Base-by-base conservation (phyloP, 2,797 vertebrate genomes). In the Aeoliscus strigatus region DNA sequence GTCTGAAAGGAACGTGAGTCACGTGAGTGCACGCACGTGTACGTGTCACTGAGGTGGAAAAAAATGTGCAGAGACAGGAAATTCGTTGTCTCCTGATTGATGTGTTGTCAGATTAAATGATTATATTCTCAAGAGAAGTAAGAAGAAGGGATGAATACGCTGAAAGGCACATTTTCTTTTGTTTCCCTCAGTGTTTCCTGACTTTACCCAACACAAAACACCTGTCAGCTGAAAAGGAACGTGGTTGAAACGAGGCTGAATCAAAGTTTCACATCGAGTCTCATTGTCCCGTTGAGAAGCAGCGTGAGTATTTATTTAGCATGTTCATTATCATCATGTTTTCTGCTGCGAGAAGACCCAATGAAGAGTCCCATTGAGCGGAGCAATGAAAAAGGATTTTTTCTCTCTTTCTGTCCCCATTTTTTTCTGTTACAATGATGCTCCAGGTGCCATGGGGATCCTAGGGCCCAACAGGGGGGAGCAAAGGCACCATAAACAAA, bases 361-460 rank as follows among this genome's bases (percentile, higher is more conserved):
- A 82, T 80, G 75, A 80, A 80, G 82, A 80, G 70, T 80, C 83
- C 84, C 62, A 82, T 87, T 86, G 83, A 89, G 68, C 15, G 62
- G 54, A 57, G 66, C 79, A 83, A 84, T 87, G 37, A 87, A 88
- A 88, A 88, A 84, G 73, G 70, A 70, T 41, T 67, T 66, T 73
- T 73, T 75, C 68, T 74, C 66, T 77, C 78, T 80, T 82, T 86
- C 74, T 87, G 55, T 85, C 77, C 80, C 75, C 74, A 79, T 85
- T 88, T 87, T 88, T 88, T 88, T 88, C 86, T 84, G 87, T 88
- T 89, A 89, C 88, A 91, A 90, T 88, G 86, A 89, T 90, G 85
- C 81, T 88, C 88, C 89, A 91, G 89, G 88, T 91, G 88, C 88
- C 82, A 69, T 81, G 81, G 83, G 79, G 84, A 86, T 85, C 83